Evolutionary conservation across 53 echinoderm and acorn worm species (phyloP).

Genomic region (Pentamera pediparva): DNA sequence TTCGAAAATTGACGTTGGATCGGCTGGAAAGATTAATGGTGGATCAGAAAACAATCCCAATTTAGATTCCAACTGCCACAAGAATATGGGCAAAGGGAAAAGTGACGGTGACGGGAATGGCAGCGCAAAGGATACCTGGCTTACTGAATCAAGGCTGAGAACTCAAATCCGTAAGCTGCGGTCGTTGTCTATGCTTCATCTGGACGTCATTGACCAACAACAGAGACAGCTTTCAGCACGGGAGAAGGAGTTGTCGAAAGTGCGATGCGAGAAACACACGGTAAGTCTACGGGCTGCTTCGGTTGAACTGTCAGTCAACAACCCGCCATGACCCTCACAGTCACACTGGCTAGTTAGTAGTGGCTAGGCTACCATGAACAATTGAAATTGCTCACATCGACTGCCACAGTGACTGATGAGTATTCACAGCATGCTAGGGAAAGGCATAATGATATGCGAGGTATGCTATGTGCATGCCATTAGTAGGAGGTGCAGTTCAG

Average conservation of each 20-base stretch:
- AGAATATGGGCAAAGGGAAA: neutral
- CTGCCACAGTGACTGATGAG: too few species aligned
- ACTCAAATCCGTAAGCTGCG: conserved; percentile 78
- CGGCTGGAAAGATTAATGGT: neutral
- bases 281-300: conserved; percentile 36
- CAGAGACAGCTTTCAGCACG: conserved; percentile 58
- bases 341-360: too few species aligned
- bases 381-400: too few species aligned
- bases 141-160: conserved; percentile 31
- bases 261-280: conserved; percentile 88
- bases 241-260: conserved; percentile 73
- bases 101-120: neutral
- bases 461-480: too few species aligned
- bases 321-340: too few species aligned
- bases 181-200: conserved; percentile 81
- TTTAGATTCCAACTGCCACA: conserved; percentile 14
- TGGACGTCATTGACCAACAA: conserved; percentile 95
- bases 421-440: neutral
- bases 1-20: neutral
- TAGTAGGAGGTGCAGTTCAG: too few species aligned
- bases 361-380: too few species aligned
- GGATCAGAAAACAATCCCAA: conserved; percentile 24
- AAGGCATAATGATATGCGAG: neutral
- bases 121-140: neutral
- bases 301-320: too few species aligned